phyloP scores from a whole-genome alignment of 1,140 invertebrate species.

The Dufourea novaeangliae region DNA sequence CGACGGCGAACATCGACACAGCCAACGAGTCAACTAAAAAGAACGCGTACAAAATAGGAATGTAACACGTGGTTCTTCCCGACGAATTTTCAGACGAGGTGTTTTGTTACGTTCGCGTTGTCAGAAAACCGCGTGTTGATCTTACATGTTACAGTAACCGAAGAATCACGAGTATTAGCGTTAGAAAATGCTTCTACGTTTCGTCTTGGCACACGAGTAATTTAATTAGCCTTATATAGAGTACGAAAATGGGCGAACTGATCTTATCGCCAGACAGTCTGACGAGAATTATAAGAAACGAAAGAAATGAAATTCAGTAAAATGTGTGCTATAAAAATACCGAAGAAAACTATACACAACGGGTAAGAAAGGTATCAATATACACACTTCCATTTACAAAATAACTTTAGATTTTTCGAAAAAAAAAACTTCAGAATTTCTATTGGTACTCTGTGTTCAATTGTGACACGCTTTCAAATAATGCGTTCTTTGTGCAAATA shows the following conservation, averaged over 20 bases:
- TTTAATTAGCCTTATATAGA: slow-evolving; percentile 55
- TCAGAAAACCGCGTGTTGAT: slow-evolving; percentile 19
- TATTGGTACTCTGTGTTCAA: no score
- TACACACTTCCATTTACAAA: no score
- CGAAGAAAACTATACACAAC: no score
- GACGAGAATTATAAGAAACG: not conserved
- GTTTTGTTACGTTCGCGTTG: no score
- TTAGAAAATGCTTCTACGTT: slow-evolving; percentile 55
- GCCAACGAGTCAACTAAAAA: slow-evolving; percentile 59
- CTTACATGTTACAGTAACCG: slow-evolving; percentile 43
- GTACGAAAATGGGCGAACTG: slow-evolving; percentile 30
- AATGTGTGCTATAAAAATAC: not conserved
- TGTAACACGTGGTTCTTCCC: slow-evolving; percentile 52
- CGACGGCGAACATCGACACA: slow-evolving; percentile 26
- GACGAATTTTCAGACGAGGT: slow-evolving; percentile 2
- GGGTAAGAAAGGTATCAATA: no score
- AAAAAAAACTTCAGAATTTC: no score
- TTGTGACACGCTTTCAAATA: no score
- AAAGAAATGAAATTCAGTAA: not conserved
- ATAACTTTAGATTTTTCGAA: no score
- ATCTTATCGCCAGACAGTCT: not conserved
- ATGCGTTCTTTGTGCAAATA: no score
- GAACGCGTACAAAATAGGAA: slow-evolving; percentile 71
- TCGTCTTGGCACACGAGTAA: slow-evolving; percentile 68
- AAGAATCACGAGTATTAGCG: slow-evolving; percentile 42